Percentiles rank a stretch among this genome's conserved stretches.
phyloP scores from a whole-genome alignment of 2,888 invertebrate genomes.

The Odiellus spinosus region DNA sequence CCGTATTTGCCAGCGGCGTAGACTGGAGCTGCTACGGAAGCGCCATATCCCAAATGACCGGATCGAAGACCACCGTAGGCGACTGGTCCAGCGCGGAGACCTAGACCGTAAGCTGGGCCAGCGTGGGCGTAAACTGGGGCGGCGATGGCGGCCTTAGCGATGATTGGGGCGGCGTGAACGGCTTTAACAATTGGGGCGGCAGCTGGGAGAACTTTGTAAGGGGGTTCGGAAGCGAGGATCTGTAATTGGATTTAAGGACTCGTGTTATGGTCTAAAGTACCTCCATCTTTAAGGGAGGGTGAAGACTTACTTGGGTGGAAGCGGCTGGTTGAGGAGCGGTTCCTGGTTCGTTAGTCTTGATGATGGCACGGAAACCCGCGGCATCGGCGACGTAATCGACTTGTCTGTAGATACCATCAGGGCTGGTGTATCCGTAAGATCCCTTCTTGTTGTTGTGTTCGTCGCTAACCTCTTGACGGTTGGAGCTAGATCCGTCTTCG shows the following conservation, averaged over 20 bases:
- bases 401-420: constrained; percentile 4
- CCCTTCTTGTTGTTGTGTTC: constrained; percentile 6
- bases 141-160: not conserved
- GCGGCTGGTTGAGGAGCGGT: constrained; percentile 5
- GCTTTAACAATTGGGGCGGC: too few species aligned
- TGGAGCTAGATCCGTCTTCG: constrained; percentile 3
- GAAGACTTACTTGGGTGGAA: constrained; percentile 1
- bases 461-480: constrained; percentile 3
- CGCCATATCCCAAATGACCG: too few species aligned
- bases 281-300: not conserved
- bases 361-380: constrained; percentile 4
- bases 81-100: not conserved
- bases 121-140: not conserved
- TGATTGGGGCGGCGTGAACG: too few species aligned
- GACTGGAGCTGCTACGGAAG: too few species aligned
- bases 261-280: too few species aligned
- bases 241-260: too few species aligned
- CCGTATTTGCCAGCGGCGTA: too few species aligned
- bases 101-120: not conserved
- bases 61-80: not conserved
- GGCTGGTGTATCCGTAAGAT: constrained; percentile 4
- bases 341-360: constrained; percentile 7
- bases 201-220: not conserved
- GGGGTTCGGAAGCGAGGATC: not conserved
- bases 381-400: constrained; percentile 7